These are phyloP conservation scores for Sturnira hondurensis DNA, from an alignment of 2,113 vertebrate species.

Conservation along the genomic window DNA sequence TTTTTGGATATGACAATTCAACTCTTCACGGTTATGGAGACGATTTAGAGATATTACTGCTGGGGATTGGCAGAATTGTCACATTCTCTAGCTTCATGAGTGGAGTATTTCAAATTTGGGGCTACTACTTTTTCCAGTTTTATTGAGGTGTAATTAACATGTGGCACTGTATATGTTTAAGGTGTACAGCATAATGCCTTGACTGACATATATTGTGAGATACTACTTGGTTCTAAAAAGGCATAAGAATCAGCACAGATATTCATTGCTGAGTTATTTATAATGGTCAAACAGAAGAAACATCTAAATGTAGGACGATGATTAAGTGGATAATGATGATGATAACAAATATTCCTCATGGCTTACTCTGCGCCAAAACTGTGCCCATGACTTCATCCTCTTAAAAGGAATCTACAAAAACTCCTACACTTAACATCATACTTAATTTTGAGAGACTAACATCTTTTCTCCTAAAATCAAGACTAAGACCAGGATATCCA, in stretches of 20 bases:
- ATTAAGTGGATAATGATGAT: neutral
- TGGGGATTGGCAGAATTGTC: neutral
- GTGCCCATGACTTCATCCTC: neutral
- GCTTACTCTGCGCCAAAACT: neutral
- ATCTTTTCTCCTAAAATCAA: neutral
- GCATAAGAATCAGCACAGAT: neutral
- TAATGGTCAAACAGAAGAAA: neutral
- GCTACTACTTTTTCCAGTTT: neutral
- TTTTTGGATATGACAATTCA: neutral
- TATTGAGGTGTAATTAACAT: neutral
- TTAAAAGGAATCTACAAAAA: neutral
- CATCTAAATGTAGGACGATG: neutral
- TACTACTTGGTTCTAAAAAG: neutral
- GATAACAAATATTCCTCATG: neutral
- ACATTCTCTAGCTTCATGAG: neutral
- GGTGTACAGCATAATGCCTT: neutral
- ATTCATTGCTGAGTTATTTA: neutral
- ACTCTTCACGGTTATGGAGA: neutral
- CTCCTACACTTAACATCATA: neutral
- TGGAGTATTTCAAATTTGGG: neutral
- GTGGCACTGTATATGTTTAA: neutral
- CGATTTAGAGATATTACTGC: neutral
- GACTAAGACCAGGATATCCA: neutral
- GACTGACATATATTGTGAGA: neutral
- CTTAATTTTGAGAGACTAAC: neutral